Evolutionary conservation across 2,797 vertebrate genomes (phyloP), one percentile per base, ranked within the genome.

Genomic region (Cryptoprocta ferox): DNA sequence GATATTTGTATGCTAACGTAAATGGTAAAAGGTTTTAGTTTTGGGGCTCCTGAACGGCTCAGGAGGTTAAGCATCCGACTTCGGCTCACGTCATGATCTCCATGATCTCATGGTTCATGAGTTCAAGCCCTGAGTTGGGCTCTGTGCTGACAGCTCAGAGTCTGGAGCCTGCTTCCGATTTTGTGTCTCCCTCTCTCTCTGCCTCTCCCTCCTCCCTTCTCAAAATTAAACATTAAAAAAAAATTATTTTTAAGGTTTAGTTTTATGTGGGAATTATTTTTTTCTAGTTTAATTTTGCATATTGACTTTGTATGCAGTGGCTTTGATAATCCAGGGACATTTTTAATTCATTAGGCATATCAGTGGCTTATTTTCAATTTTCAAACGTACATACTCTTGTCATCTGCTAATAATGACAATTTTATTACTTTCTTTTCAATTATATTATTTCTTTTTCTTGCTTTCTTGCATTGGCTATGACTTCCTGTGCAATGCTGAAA

Each of bases 381-480:
- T 93, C 80, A 94, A 87, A 84, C 28, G 21, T 90, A 53, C 0
- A 73, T 1, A 56, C 48, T 83, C 39, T 61, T n/a, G 39, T 48
- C 45, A 42, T 48, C 50, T 94, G 35, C 1, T 68, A 70, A 89
- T 28, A 85, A 26, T 3, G 35, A 45, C 1, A 90, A 76, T 90
- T 59, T 88, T 48, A 39, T 24, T 78, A 26, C 59, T 76, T 95
- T 30, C 30, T 95, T 95, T 85, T 80, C 16, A 71, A 85, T 88
- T n/a, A n/a, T 5, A 37, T n/a, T 35, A 76, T 66, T 84, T 71
- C 32, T 42, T 84, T 91, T 80, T 92, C 91, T 92, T 94, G 32
- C 21, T 5, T 82, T 85, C 50, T 24, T 93, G 30, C 71, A 89
- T 88, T 86, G 63, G 30, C 59, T 82, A 70, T 39, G 10, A 79